A percentile compares a stretch with the other conserved stretches of the same genome.
Evolutionary conservation across 2,113 vertebrate species (phyloP).

Genomic region (Lasiurus cinereus): DNA sequence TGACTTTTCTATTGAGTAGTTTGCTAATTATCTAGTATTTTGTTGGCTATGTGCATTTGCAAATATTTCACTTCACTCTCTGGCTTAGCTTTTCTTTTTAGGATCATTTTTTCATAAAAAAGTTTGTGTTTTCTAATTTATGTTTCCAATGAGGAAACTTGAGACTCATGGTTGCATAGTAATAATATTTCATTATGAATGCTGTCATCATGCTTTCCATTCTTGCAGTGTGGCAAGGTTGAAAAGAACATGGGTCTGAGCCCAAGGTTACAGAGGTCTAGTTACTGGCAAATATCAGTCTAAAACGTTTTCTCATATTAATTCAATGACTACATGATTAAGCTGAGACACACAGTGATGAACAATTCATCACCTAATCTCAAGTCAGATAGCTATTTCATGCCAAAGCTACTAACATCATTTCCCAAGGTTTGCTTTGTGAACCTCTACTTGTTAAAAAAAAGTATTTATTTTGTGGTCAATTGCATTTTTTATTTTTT

Average conservation of each 20-base stretch:
- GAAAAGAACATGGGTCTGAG: neutral
- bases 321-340: conserved; percentile 9
- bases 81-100: conserved; percentile 41
- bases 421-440: neutral
- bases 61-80: conserved; percentile 9
- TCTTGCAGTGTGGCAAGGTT: neutral
- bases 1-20: conserved; percentile 25
- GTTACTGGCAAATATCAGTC: neutral
- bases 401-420: neutral
- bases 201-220: neutral
- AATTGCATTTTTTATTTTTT: conserved; percentile 15
- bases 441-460: neutral
- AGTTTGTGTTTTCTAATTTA: conserved; percentile 12
- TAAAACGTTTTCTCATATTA: neutral
- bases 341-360: neutral
- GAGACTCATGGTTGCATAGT: neutral
- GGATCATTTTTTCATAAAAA: conserved; percentile 29
- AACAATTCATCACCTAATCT: neutral
- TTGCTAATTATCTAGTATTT: conserved; percentile 32
- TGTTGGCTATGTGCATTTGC: neutral
- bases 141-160: conserved; percentile 31
- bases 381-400: neutral
- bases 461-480: neutral
- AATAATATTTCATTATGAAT: neutral
- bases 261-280: neutral